These are phyloP conservation scores for Theristus sp. DNA, from an alignment of 2,888 invertebrate genomes.

Conservation along the genomic window DNA sequence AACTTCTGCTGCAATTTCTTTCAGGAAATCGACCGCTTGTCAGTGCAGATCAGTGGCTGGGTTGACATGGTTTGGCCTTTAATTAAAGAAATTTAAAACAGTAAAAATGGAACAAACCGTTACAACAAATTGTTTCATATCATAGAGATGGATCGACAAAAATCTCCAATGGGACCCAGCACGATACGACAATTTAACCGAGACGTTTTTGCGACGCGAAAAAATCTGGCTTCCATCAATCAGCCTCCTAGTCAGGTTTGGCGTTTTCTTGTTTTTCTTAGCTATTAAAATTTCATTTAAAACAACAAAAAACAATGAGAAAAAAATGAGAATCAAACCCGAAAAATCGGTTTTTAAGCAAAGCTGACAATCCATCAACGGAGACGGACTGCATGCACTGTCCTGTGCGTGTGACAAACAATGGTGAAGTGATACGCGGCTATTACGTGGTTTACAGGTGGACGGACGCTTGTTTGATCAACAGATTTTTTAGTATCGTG, in stretches of 20 bases:
- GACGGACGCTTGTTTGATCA: not conserved
- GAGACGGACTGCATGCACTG: not conserved
- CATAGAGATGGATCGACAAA: not conserved
- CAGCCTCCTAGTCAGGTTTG: not conserved
- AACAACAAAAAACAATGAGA: no score
- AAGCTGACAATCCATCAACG: not conserved
- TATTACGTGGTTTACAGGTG: not conserved
- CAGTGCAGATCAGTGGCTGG: not conserved
- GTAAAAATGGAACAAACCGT: not conserved
- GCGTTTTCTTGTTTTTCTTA: not conserved
- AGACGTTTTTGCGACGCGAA: not conserved
- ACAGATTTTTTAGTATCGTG: no score
- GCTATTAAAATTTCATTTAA: not conserved
- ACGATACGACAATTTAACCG: not conserved
- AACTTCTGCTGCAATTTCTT: no score
- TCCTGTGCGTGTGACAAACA: not conserved
- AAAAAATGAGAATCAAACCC: no score
- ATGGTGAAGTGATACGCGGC: not conserved
- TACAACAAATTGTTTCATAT: not conserved
- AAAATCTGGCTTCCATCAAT: not conserved
- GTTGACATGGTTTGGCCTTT: not conserved
- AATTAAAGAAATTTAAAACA: not conserved
- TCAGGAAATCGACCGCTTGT: not conserved
- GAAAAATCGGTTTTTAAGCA: not conserved
- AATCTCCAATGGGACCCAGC: not conserved